Percentiles rank a stretch among this genome's conserved stretches.
phyloP scores from a whole-genome alignment of 2,113 vertebrate species.

The Brachionichthys hirsutus region DNA sequence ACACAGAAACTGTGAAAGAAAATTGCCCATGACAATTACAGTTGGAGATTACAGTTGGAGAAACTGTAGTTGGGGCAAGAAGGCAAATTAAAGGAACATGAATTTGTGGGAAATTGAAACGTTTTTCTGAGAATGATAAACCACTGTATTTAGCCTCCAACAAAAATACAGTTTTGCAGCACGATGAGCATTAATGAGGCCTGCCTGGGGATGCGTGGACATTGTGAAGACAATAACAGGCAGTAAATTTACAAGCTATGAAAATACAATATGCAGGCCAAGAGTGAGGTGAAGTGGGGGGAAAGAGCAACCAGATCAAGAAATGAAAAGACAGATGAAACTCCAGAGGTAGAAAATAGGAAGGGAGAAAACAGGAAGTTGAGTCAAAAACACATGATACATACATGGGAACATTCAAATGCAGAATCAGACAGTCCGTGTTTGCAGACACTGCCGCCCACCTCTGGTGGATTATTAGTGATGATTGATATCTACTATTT shows the following conservation, averaged over 20 bases:
- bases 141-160: slow-evolving; percentile 1
- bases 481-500: no score
- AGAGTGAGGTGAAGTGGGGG: background rate
- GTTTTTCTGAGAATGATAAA: slow-evolving; percentile 12
- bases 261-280: background rate
- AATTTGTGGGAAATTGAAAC: slow-evolving; percentile 19
- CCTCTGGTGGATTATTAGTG: no score
- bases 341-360: slow-evolving; percentile 5
- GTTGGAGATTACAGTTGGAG: slow-evolving; percentile 27
- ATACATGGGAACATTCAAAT: no score
- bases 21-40: slow-evolving; percentile 35
- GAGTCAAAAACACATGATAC: slow-evolving; percentile 22
- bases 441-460: no score
- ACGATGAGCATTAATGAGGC: background rate
- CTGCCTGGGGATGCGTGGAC: background rate
- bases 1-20: slow-evolving; percentile 39
- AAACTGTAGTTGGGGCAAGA: slow-evolving; percentile 7
- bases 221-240: slow-evolving; percentile 16
- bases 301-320: slow-evolving; percentile 1
- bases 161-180: background rate
- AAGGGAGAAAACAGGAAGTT: slow-evolving; percentile 52
- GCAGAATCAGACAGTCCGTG: no score
- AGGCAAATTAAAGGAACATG: slow-evolving; percentile 21
- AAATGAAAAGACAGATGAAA: slow-evolving; percentile 6
- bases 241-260: slow-evolving; percentile 2